A percentile compares a stretch with the other conserved stretches of the same genome.
These are phyloP conservation scores for Lasioglossum vierecki DNA, from an alignment of 2,888 invertebrate species.

Conservation along the genomic window DNA sequence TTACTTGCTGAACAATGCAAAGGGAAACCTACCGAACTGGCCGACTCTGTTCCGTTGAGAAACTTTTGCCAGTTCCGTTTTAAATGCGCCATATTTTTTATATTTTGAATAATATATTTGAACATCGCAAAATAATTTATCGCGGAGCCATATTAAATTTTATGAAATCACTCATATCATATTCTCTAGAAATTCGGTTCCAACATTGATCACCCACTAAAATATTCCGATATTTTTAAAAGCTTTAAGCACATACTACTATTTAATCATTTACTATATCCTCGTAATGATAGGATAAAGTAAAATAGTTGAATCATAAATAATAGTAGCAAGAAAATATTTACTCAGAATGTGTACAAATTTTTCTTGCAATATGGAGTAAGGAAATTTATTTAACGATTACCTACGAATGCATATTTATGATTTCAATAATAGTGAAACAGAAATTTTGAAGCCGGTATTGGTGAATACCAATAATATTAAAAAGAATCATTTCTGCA, in stretches of 20 bases:
- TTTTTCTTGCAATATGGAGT: no score
- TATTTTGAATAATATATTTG: neutral
- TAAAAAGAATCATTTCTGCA: no score
- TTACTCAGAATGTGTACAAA: no score
- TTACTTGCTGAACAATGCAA: constrained; percentile 15
- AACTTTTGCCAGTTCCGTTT: neutral
- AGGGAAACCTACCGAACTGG: constrained; percentile 9
- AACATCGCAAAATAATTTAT: neutral
- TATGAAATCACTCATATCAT: neutral
- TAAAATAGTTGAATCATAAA: neutral
- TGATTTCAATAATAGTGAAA: no score
- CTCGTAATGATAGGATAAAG: neutral
- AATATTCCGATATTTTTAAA: neutral
- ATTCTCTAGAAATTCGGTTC: neutral
- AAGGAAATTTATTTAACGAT: no score
- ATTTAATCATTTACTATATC: neutral
- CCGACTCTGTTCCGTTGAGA: neutral
- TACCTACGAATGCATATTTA: no score
- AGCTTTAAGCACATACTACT: neutral
- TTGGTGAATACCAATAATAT: no score
- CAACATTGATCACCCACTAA: neutral
- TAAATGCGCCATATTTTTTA: neutral
- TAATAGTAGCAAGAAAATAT: no score
- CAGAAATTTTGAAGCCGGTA: no score
- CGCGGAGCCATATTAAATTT: neutral